Conservation (phyloP, 2,797 vertebrate species). For the Agapornis canus region DNA sequence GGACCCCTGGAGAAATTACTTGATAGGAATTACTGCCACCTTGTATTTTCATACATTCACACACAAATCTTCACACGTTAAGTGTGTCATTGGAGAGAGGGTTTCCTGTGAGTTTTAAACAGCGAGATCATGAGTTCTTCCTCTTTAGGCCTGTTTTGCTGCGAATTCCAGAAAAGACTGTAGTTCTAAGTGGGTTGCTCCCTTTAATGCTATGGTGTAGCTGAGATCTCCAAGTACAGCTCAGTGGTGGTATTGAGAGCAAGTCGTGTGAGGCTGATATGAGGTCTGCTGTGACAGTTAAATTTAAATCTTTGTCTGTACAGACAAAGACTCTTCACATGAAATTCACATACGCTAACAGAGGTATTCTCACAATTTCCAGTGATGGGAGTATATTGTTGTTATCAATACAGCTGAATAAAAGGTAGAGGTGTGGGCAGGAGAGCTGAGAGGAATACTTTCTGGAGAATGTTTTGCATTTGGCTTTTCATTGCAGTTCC, state of each 20-base stretch:
- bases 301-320: background rate
- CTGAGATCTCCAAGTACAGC: background rate
- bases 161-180: background rate
- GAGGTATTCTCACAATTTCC: background rate
- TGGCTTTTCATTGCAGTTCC: background rate
- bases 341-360: background rate
- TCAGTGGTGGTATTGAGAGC: background rate
- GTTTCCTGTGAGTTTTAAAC: background rate
- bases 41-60: background rate
- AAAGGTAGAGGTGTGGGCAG: background rate
- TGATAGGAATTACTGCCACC: background rate
- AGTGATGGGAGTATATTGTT: background rate
- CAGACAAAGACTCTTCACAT: background rate
- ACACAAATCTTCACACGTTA: background rate
- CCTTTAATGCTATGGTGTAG: background rate
- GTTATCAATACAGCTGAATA: background rate
- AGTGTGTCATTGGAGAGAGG: fast-evolving
- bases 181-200: background rate
- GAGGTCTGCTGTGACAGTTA: background rate
- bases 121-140: background rate
- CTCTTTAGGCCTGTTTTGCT: background rate
- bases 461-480: background rate
- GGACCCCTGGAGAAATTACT: background rate
- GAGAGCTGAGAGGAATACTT: background rate
- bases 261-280: fast-evolving